Evolutionary conservation across 2,113 vertebrate species (phyloP), one percentile per base, ranked within the genome.

Genomic region (Varanus komodoensis): DNA sequence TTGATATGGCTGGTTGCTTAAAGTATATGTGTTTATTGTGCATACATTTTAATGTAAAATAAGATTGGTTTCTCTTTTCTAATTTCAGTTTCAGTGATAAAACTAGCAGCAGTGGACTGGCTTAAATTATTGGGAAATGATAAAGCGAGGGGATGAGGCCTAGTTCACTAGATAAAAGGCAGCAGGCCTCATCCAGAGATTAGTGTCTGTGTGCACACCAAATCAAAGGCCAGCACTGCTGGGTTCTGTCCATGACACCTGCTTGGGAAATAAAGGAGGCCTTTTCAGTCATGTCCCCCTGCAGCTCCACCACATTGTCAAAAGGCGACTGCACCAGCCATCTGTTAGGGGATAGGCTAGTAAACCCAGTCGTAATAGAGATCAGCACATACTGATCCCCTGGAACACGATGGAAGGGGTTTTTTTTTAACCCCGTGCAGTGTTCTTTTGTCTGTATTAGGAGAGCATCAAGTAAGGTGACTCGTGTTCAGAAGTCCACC

Each of bases 21-120:
- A 94, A 95, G 96, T 96, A 95, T 95, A 94, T 96, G 89, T 84
- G 87, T 97, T 97, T 95, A 91, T 92, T 91, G 95, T 97, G 96
- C 95, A 87, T 95, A 95, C 94, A 92, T 95, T 96, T 96, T 95
- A 89, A 95, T 97, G 94, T 97, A 94, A 96, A 95, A 93, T 95
- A 8, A 71, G 84, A 64, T 78, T 78, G 73, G 38, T 64, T 69
- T 93, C 95, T 87, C 96, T 92, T 83, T 89, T 94, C 38, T 44
- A 44, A 44, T 92, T 96, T 89, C 89, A 89, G 91, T 97, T 97
- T 95, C 94, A 92, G 89, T 92, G 92, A 95, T 95, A 94, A 69
- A 95, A 93, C 93, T 93, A 93, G 95, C 96, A 96, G 95, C 95
- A 95, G 92, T 79, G 93, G 92, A 94, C 93, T 95, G 95, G 95